Conservation (phyloP, 2,888 invertebrate species). For the Taenaris catops region DNA sequence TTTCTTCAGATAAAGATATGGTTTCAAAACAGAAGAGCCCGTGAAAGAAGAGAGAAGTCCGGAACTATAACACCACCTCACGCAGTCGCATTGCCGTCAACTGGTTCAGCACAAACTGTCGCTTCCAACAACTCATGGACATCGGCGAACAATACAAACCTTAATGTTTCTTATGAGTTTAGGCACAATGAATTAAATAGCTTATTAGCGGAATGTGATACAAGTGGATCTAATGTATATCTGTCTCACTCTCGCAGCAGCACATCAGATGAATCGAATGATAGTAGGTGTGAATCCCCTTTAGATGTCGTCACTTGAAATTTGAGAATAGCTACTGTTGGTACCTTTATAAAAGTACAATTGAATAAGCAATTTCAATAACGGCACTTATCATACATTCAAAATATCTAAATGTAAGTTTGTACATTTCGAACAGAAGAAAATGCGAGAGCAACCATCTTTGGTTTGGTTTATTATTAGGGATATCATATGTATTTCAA, state of each 20-base stretch:
- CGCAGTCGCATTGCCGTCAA: conserved; percentile 52
- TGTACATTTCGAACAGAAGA: too few species aligned
- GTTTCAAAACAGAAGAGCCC: conserved; percentile 90
- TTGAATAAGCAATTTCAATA: background rate
- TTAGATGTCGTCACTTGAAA: conserved; percentile 63
- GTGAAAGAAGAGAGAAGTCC: conserved; percentile 84
- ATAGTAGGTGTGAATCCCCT: conserved; percentile 40
- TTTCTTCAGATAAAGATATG: conserved; percentile 82
- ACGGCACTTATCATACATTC: too few species aligned
- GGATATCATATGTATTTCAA: too few species aligned
- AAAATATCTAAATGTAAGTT: too few species aligned
- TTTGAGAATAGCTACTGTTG: conserved; percentile 32
- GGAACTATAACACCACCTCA: conserved; percentile 48
- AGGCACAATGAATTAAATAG: background rate
- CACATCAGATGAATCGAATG: conserved; percentile 25
- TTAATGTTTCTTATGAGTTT: too few species aligned
- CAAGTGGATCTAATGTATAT: conserved; percentile 1
- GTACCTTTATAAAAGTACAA: background rate
- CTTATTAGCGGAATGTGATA: background rate
- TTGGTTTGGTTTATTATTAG: too few species aligned
- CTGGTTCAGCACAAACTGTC: conserved; percentile 26
- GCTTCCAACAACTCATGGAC: conserved; percentile 15
- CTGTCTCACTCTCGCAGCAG: conserved; percentile 10
- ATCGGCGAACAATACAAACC: background rate
- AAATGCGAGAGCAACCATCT: too few species aligned